Conservation (phyloP, 2,888 invertebrate species). For the Lacanobia oleracea region DNA sequence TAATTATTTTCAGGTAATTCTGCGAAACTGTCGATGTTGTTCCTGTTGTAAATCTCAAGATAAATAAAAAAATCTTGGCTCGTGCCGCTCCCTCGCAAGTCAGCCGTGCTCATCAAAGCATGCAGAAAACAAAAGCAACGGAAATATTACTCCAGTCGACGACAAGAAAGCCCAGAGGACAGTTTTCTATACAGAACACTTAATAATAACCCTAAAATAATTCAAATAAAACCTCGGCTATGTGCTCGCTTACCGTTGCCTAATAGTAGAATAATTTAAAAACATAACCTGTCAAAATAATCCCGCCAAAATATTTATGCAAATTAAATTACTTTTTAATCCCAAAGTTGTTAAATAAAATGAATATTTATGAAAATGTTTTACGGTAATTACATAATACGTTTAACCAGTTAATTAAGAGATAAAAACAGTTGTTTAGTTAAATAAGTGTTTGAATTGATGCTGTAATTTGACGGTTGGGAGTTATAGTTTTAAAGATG, state of each 20-base stretch:
- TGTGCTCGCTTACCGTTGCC: conserved; percentile 48
- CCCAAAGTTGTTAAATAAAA: conserved; percentile 26
- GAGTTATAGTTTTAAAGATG: conserved; percentile 74
- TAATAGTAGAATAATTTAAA: conserved; percentile 43
- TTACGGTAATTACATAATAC: conserved; percentile 27
- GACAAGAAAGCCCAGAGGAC: conserved; percentile 85
- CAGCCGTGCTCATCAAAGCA: conserved; percentile 84
- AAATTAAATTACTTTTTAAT: conserved; percentile 38
- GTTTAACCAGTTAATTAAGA: conserved; percentile 34
- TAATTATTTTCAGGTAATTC: no score
- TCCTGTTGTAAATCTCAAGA: conserved; percentile 63
- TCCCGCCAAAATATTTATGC: conserved; percentile 66
- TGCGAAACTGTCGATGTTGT: background rate
- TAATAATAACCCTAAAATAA: conserved; percentile 51
- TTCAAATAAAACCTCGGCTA: conserved; percentile 44
- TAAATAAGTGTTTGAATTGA: conserved; percentile 50
- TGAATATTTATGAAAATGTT: conserved; percentile 61
- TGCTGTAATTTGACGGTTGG: conserved; percentile 65
- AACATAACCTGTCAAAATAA: conserved; percentile 63
- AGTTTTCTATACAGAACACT: conserved; percentile 77
- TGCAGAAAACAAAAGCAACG: conserved; percentile 88
- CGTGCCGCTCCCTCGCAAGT: conserved; percentile 80
- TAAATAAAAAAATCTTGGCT: conserved; percentile 68
- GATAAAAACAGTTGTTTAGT: conserved; percentile 28
- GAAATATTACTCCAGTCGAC: conserved; percentile 86